Percentiles rank a stretch among this genome's conserved stretches.
Conservation (phyloP, 2,888 invertebrate genomes). For the Nebria salina region DNA sequence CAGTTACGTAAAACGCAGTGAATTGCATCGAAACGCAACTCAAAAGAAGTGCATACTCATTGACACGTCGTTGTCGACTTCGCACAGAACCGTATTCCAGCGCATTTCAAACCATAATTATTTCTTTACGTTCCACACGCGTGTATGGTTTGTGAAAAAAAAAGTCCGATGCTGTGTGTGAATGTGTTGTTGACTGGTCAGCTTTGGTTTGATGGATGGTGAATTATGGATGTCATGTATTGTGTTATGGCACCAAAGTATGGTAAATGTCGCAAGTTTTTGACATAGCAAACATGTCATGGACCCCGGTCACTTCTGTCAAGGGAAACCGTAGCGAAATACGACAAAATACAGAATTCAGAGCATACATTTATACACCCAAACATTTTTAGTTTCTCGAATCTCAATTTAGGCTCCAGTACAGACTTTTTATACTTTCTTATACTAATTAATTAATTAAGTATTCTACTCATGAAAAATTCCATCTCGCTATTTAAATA, state of each 20-base stretch:
- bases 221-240: conserved; percentile 50
- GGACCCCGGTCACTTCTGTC: background rate
- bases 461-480: too few relatives aligned
- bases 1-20: conserved; percentile 28
- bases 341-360: background rate
- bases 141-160: background rate
- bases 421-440: too few relatives aligned
- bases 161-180: conserved; percentile 51
- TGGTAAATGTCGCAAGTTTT: conserved; percentile 60
- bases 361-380: background rate
- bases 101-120: background rate
- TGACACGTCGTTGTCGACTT: conserved; percentile 54
- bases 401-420: too few relatives aligned
- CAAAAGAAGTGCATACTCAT: conserved; percentile 60
- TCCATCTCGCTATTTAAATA: too few relatives aligned
- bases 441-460: too few relatives aligned
- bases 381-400: too few relatives aligned
- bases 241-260: conserved; percentile 56
- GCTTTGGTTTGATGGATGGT: conserved; percentile 58
- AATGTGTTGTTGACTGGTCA: conserved; percentile 52
- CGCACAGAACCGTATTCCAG: conserved; percentile 51
- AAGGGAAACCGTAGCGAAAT: background rate
- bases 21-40: conserved; percentile 56
- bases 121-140: background rate
- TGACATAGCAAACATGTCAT: conserved; percentile 52